These are phyloP conservation scores for Nibea albiflora DNA, from an alignment of 2,113 vertebrate genomes.

Conservation along the genomic window DNA sequence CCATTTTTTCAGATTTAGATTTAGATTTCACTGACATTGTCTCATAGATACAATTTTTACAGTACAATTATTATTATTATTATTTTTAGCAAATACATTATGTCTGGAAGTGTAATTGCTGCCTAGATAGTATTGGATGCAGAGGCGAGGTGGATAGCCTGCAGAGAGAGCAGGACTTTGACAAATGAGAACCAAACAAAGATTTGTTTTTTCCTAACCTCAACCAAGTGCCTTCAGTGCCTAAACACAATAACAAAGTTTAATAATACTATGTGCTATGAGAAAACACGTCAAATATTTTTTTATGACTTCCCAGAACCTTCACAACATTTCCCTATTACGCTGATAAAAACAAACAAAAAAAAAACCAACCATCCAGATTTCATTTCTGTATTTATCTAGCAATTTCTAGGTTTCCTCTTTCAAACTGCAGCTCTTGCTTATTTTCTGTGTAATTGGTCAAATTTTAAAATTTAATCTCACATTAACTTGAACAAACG, in stretches of 20 bases:
- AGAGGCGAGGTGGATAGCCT: too few species aligned
- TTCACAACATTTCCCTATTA: too few species aligned
- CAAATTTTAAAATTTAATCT: too few species aligned
- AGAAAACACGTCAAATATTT: background rate
- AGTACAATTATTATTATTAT: background rate
- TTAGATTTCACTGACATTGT: background rate
- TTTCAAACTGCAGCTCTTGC: too few species aligned
- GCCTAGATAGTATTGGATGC: too few species aligned
- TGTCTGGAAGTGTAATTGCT: background rate
- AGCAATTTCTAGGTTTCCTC: background rate
- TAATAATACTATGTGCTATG: too few species aligned
- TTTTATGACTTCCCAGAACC: too few species aligned
- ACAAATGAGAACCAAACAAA: background rate
- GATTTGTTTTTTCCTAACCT: background rate
- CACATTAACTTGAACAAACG: too few species aligned
- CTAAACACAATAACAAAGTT: background rate
- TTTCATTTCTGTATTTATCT: too few species aligned
- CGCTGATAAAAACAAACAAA: too few species aligned
- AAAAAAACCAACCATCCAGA: too few species aligned
- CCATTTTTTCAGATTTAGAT: constrained; percentile 1
- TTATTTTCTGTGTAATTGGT: too few species aligned
- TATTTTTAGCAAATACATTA: background rate
- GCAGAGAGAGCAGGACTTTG: background rate
- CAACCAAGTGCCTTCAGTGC: background rate
- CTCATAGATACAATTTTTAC: background rate